phyloP scores from a whole-genome alignment of 2,888 invertebrate genomes.

The Drosophila conformis region DNA sequence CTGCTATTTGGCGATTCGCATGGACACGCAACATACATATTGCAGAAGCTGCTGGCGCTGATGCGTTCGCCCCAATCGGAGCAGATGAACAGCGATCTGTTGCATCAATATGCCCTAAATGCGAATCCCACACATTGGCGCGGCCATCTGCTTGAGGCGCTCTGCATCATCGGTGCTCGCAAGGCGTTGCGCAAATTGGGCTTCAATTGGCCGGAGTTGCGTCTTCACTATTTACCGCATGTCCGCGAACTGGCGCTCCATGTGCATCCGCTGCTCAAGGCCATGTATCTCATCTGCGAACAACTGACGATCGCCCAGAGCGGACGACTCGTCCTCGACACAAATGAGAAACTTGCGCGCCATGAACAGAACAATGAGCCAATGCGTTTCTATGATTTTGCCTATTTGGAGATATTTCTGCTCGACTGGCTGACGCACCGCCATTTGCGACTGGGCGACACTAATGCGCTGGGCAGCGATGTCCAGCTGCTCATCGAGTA shows the following conservation, averaged over 20 bases:
- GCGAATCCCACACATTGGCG: constrained; percentile 83
- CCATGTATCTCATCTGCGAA: constrained; percentile 85
- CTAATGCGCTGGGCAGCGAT: constrained; percentile 64
- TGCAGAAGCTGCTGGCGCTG: constrained; percentile 80
- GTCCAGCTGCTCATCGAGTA: constrained; percentile 74
- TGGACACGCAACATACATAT: constrained; percentile 66
- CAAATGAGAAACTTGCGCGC: constrained; percentile 58
- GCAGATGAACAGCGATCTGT: constrained; percentile 48
- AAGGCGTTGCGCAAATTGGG: constrained; percentile 84
- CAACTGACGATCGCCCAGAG: constrained; percentile 80
- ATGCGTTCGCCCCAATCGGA: constrained; percentile 22
- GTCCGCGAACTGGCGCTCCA: constrained; percentile 79
- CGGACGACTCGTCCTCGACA: constrained; percentile 62
- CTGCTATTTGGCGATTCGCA: constrained; percentile 80
- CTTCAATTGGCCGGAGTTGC: constrained; percentile 73
- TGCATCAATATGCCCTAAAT: constrained; percentile 76
- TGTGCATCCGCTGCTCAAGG: constrained; percentile 85
- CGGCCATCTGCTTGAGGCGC: constrained; percentile 85
- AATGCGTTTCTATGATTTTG: constrained; percentile 75
- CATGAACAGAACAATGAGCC: constrained; percentile 42
- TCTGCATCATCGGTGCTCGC: constrained; percentile 85
- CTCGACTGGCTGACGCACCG: constrained; percentile 81
- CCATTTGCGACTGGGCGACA: constrained; percentile 70
- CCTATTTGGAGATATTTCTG: constrained; percentile 81
- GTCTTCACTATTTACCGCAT: constrained; percentile 82